Evolutionary conservation across 2,888 invertebrate species (phyloP), one percentile per base, ranked within the genome.

Genomic region (Mayetiola destructor): DNA sequence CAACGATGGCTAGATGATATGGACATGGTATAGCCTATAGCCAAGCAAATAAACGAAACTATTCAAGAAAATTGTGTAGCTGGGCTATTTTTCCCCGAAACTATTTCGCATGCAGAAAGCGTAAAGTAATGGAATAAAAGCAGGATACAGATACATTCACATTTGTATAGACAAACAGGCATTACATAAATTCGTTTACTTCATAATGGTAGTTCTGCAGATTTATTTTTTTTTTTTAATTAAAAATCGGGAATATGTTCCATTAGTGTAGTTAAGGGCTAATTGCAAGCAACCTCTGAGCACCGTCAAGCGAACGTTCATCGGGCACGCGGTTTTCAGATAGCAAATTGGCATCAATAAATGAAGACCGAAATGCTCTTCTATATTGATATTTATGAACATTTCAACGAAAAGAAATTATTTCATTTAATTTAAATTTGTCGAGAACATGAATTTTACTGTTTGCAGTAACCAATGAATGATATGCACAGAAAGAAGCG

Each of bases 221-320:
- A 48, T 48, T 48, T 48, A 48, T 48, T 48, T 48, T n/a, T n/a
- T n/a, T n/a, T n/a, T n/a, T 48, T 48, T 48, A 48, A 48, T 48
- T 48, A 48, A 48, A 40, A 40, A 40, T 23, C 40, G 21, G 21
- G 21, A 40, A 40, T 40, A 40, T 40, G 23, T 40, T 40, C 40
- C 40, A 40, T 40, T 40, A 48, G 27, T 48, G 16, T 27, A n/a
- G 48, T 27, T 48, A n/a, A n/a, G 27, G 23, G 48, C 48, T 48
- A 48, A 48, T 48, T 48, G 27, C 48, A n/a, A 48, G 27, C 48
- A 48, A n/a, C n/a, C n/a, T 48, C 48, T 48, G 27, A 27, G 27
- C 48, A 27, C 16, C 16, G 48, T 27, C 27, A 2, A n/a, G 48
- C 23, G 36, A 21, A 27, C 48, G 16, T 48, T 48, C 27, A 48